phyloP scores from a whole-genome alignment of 2,888 invertebrate species.

The Netelia inedita region DNA sequence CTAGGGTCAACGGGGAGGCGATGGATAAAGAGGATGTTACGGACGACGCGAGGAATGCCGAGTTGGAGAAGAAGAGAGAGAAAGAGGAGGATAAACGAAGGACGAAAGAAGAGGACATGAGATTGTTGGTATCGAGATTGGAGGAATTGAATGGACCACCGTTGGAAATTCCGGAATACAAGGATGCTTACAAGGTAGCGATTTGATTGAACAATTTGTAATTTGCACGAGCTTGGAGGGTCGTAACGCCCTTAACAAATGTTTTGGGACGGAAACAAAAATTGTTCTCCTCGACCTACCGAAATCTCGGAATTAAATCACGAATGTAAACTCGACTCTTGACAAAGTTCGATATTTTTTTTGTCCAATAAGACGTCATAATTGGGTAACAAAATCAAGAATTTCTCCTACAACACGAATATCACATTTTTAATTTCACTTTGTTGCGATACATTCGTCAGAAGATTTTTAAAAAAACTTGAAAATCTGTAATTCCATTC shows the following conservation, averaged over 20 bases:
- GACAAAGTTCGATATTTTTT: not conserved
- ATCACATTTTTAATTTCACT: no score
- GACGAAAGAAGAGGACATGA: conserved; percentile 79
- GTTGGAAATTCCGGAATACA: conserved; percentile 82
- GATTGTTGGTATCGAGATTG: conserved; percentile 79
- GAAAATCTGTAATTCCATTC: not conserved
- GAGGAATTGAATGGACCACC: conserved; percentile 80
- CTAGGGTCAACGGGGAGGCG: conserved; percentile 71
- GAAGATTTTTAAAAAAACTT: not conserved
- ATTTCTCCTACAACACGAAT: no score
- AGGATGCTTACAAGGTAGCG: conserved; percentile 81
- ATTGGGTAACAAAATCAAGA: not conserved
- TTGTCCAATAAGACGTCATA: not conserved
- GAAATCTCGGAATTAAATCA: not conserved
- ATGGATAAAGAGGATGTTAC: conserved; percentile 69
- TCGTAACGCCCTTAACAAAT: no score
- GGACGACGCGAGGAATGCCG: conserved; percentile 72
- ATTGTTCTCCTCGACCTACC: not conserved
- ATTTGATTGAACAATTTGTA: not conserved
- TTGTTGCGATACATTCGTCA: no score
- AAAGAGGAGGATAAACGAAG: conserved; percentile 70
- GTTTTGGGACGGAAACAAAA: no score
- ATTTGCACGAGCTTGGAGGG: not conserved
- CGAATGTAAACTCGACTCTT: conserved; percentile 13
- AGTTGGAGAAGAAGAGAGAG: conserved; percentile 62